Evolutionary conservation across 2,113 vertebrate species (phyloP), one percentile per base, ranked within the genome.

Genomic region (Anoura caudifer): DNA sequence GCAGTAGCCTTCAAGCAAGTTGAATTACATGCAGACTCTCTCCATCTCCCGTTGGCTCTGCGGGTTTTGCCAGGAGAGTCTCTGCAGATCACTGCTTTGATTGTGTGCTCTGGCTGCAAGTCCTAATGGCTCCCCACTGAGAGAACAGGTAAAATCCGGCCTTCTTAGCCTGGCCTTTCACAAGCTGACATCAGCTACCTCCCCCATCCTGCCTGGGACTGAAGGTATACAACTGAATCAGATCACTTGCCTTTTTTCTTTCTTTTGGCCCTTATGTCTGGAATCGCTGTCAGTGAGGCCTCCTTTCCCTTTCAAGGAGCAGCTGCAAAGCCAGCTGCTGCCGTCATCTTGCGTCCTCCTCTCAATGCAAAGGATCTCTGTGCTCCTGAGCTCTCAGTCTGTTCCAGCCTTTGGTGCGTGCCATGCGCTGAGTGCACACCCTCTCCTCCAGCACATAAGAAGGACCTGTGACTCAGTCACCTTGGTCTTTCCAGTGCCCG

Each of bases 381-480:
- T 47, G 36, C n/a, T 69, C n/a, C 63, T 61, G 63, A 43, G 1
- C 36, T 52, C 36, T 0, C 0, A n/a, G 2, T 12, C 16, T 4
- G 24, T 2, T 14, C 69, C 1, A 2, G 28, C 33, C 7, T 33
- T 9, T 6, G 63, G 72, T 52, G 41, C 1, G 2, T 2, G 3
- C 7, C 14, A 10, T 1, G 6, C 41, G 5, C 5, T 1, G 26
- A 59, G 33, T 41, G 41, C 16, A 24, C 0, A 0, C 33, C 1
- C 70, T 36, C 36, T 81, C 61, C 75, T 83, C 9, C 4, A 7
- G 31, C 50, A 16, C 81, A 65, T 50, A 6, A 36, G n/a, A 11
- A 16, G 28, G 26, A 28, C 43, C 45, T 20, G 10, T 0, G 31
- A 75, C 88, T 69, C 26, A 45, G 80, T 79, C 45, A 12, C 33